Evolutionary conservation across 2,888 invertebrate genomes (phyloP).

Genomic region (Diplolepis rosae): DNA sequence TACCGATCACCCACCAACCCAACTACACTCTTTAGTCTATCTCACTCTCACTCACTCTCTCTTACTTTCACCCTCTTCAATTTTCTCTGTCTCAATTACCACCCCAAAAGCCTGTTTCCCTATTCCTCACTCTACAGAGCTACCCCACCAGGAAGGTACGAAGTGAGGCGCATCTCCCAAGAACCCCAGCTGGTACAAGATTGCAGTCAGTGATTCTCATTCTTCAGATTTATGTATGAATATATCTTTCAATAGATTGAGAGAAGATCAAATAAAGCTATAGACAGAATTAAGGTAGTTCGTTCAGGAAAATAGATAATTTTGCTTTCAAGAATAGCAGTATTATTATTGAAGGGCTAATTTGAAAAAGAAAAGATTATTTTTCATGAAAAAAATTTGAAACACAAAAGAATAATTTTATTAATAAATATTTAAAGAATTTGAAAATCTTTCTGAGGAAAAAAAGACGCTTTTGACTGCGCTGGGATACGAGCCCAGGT

Average conservation of each 20-base stretch:
- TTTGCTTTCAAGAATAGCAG: too few relatives aligned
- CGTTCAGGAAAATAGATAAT: too few relatives aligned
- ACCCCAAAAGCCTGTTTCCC: conserved; percentile 52
- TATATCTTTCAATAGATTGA: conserved; percentile 25
- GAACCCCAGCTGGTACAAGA: conserved; percentile 71
- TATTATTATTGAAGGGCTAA: too few relatives aligned
- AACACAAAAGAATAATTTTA: too few relatives aligned
- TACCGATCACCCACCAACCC: conserved; percentile 51
- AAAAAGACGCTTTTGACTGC: too few relatives aligned
- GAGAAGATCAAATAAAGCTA: too few relatives aligned
- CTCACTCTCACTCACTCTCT: conserved; percentile 2
- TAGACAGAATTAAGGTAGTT: too few relatives aligned
- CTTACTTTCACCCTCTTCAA: conserved; percentile 1
- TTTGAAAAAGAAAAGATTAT: too few relatives aligned
- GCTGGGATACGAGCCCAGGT: too few relatives aligned
- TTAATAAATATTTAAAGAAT: too few relatives aligned
- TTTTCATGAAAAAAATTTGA: too few relatives aligned
- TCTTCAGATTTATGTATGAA: conserved; percentile 30
- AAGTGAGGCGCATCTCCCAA: conserved; percentile 62
- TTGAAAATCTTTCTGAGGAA: too few relatives aligned
- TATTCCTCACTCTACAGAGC: conserved; percentile 56
- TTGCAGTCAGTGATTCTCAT: conserved; percentile 71
- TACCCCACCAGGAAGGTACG: conserved; percentile 63
- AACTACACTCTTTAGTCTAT: conserved; percentile 30
- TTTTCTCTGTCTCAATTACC: conserved; percentile 36